These are phyloP conservation scores for Trachurus trachurus DNA, from an alignment of 2,797 vertebrate genomes.

Conservation along the genomic window DNA sequence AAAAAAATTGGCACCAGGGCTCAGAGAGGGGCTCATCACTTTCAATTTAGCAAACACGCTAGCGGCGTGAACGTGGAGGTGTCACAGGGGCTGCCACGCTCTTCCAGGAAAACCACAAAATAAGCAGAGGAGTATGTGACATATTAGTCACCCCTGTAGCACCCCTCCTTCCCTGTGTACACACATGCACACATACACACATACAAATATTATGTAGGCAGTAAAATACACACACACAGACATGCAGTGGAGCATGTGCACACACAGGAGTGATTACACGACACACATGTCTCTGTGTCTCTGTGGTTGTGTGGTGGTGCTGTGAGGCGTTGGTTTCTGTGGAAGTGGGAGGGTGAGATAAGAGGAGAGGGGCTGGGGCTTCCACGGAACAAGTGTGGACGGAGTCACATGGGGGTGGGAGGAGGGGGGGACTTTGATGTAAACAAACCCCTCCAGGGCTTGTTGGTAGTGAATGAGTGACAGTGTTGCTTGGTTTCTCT, in stretches of 20 bases:
- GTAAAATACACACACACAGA: constrained; percentile 1
- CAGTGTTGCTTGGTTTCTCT: constrained; percentile 24
- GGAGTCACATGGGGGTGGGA: not conserved
- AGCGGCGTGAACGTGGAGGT: not conserved
- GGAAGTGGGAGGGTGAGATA: constrained; percentile 71
- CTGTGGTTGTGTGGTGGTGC: not conserved
- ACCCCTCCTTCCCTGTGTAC: constrained; percentile 3
- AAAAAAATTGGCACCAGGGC: constrained; percentile 22
- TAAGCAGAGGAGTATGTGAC: constrained; percentile 34
- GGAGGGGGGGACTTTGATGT: too few relatives aligned
- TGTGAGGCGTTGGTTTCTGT: constrained; percentile 57
- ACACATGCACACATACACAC: constrained; percentile 9
- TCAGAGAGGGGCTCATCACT: constrained; percentile 30
- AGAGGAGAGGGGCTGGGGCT: constrained; percentile 65
- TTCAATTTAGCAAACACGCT: constrained; percentile 32
- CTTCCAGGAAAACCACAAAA: constrained; percentile 44
- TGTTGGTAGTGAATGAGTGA: not conserved
- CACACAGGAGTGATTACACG: not conserved
- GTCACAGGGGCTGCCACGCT: constrained; percentile 18
- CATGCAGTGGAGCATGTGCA: not conserved
- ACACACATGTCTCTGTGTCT: not conserved
- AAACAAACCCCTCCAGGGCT: constrained; percentile 10
- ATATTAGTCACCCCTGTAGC: constrained; percentile 8
- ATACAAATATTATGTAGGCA: not conserved
- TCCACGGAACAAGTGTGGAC: constrained; percentile 62